Percentiles rank a stretch among this genome's conserved stretches.
phyloP scores from a whole-genome alignment of 2,888 invertebrate genomes.

The Boloria selene region DNA sequence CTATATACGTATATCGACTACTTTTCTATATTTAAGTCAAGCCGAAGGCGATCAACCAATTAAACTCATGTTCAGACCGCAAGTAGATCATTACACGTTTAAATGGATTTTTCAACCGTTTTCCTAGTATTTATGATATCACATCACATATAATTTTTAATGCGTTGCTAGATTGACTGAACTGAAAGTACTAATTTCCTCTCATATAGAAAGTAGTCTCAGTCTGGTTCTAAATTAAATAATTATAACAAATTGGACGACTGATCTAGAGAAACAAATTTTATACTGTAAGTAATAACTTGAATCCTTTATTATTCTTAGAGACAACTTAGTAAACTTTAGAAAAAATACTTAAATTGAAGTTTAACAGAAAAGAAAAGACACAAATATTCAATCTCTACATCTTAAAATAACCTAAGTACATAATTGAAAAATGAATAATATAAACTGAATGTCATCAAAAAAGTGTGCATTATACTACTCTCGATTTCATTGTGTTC shows the following conservation, averaged over 20 bases:
- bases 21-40: constrained; percentile 3
- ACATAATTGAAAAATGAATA: not conserved
- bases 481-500: constrained; percentile 44
- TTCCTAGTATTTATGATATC: constrained; percentile 35
- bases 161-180: constrained; percentile 46
- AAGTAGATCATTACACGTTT: constrained; percentile 21
- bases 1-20: not conserved
- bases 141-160: constrained; percentile 34
- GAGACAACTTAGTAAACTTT: not conserved
- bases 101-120: constrained; percentile 29
- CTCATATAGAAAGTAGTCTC: constrained; percentile 62
- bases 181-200: constrained; percentile 67
- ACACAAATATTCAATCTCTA: not conserved
- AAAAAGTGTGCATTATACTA: constrained; percentile 34
- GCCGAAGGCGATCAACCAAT: constrained; percentile 19
- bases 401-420: constrained; percentile 1
- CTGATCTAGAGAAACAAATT: not conserved
- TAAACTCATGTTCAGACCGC: constrained; percentile 15
- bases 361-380: too few relatives aligned
- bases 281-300: not conserved
- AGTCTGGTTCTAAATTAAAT: constrained; percentile 25
- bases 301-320: not conserved
- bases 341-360: too few relatives aligned
- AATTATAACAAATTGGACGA: not conserved
- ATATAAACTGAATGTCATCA: constrained; percentile 13